A percentile compares a stretch with the other conserved stretches of the same genome.
Evolutionary conservation across 2,113 vertebrate species (phyloP).

Genomic region (Orientallactaga bullata): DNA sequence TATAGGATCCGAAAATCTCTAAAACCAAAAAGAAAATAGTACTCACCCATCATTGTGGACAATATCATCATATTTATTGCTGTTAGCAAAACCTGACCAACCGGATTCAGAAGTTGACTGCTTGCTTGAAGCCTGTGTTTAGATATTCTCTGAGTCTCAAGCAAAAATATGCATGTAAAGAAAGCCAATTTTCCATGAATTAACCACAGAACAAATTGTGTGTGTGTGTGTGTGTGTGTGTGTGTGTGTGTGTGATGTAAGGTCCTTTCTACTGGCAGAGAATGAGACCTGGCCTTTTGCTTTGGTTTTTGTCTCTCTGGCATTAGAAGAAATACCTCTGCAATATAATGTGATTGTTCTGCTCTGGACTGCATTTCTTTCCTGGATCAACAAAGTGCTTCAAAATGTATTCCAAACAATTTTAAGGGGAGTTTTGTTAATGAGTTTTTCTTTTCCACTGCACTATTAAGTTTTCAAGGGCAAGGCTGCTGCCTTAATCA

Average conservation of each 20-base stretch:
- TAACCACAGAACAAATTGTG: neutral
- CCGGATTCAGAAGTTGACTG: neutral
- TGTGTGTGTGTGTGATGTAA: neutral
- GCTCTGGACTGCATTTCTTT: neutral
- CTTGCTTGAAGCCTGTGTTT: neutral
- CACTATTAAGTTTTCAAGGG: neutral
- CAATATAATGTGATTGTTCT: neutral
- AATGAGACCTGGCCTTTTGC: neutral
- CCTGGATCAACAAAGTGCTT: neutral
- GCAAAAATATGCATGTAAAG: constrained; percentile 22
- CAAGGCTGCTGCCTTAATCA: neutral
- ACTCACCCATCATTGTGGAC: neutral
- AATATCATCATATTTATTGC: neutral
- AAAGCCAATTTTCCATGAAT: neutral
- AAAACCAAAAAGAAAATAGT: neutral
- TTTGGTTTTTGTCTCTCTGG: neutral
- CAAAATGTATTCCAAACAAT: neutral
- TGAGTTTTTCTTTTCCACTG: neutral
- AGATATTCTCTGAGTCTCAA: neutral
- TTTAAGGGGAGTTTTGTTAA: neutral
- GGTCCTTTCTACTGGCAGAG: neutral
- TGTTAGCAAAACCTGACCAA: neutral
- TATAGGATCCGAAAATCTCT: neutral
- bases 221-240: neutral
- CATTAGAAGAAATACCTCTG: neutral